Base-by-base conservation (phyloP, 2,888 invertebrate species). In the Colostygia pectinataria region DNA sequence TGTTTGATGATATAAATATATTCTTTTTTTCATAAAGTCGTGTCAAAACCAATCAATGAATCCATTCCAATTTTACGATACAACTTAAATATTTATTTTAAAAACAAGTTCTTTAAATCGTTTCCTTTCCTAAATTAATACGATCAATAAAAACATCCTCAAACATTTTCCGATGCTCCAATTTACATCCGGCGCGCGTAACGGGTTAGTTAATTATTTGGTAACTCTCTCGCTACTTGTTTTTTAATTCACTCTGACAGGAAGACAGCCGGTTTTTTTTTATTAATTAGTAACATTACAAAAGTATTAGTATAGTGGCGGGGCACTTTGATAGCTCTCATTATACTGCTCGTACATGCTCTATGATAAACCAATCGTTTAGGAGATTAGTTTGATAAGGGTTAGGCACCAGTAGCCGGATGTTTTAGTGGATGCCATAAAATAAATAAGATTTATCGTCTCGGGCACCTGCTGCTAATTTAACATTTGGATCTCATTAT, bases 231-330 rank as follows among this genome's bases (percentile, higher is more conserved):
- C 38, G 68, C 70, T 73, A 66, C 75, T 68, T 63, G 61, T 61
- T 70, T 55, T 57, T 41, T 33, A 59, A 58, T 65, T 70, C 63
- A 66, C 50, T 65, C 54, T 60, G 64, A 74, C 78, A 77, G 77
- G 77, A 81, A 79, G 66, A 48, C 37, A 48, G 67, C 76, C 71
- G 68, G 75, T 77, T 80, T 66, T 65, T 66, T 65, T 63, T 65
- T 70, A 68, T 75, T 75, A 76, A 79, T 78, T 76, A 75, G 73
- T 70, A 61, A 64, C 68, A 77, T 77, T 74, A 77, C 45, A 52
- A 44, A 55, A 56, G 48, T 51, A 55, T 58, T 66, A 59, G 57
- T 54, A 57, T 58, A 56, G 57, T 61, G 53, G 59, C 63, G 62
- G 61, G 32, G 37, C 48, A 59, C 63, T 73, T 69, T 71, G 65